Base-by-base conservation (phyloP, 2,888 invertebrate genomes). In the Eilema depressum region DNA sequence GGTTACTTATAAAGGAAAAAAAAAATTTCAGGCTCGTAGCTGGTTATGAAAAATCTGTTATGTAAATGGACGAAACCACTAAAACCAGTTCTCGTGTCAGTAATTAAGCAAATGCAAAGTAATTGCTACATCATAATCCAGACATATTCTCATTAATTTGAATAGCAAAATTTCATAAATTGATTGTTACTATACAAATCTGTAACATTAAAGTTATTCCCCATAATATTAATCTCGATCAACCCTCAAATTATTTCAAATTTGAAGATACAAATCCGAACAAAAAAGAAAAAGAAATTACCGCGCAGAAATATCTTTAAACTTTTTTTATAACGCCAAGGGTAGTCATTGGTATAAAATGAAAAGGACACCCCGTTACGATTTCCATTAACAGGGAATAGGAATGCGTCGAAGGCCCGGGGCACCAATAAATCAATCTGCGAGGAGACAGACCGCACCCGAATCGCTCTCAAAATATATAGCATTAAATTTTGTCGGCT, bases 391-490 rank as follows among this genome's bases (percentile, higher is more conserved):
- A 88, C 89, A 86, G 86, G 82, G 88, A 83, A 80, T 84, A 84
- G 86, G 86, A 88, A 88, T 86, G 86, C 88, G 88, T 84, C 79
- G 86, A 86, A 89, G 86, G 87, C 86, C 86, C 80, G 79, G 78
- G 84, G 85, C 83, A 79, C 83, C 86, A 87, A 92, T 92, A 91
- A 92, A 92, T 91, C 91, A 91, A 90, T 92, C 90, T 89, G 80
- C 74, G 77, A 76, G 80, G 81, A 84, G 85, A 87, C 85, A 86
- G 83, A 84, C 81, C 85, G 80, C 77, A 82, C 79, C 80, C 70
- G 79, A 85, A 85, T 85, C 81, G 78, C 78, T 79, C 74, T 76
- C 76, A 79, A 82, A 85, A 83, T 82, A 85, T 81, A 80, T 76
- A 79, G 83, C 79, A 83, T 85, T 85, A 83, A 80, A 88, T 84